These are phyloP conservation scores for Microdon myrmicae DNA, from an alignment of 2,888 invertebrate species.

Conservation along the genomic window DNA sequence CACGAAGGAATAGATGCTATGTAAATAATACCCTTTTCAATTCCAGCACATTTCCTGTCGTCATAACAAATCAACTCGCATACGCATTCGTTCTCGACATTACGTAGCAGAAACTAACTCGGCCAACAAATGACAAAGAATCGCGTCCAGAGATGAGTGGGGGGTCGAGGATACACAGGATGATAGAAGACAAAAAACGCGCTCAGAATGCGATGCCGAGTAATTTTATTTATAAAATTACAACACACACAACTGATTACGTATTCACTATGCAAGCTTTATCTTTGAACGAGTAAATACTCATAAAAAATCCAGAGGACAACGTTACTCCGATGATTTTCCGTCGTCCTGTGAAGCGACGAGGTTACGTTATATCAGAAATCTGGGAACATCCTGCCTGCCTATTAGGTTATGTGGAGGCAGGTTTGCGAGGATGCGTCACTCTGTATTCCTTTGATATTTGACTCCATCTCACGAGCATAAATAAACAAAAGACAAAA, in stretches of 20 bases:
- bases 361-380: not conserved
- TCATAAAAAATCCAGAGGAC: conserved; percentile 35
- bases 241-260: conserved; percentile 36
- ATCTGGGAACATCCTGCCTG: conserved; percentile 32
- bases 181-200: conserved; percentile 19
- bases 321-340: conserved; percentile 24
- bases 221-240: conserved; percentile 44
- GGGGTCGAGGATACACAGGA: conserved; percentile 15
- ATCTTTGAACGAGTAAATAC: conserved; percentile 38
- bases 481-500: conserved; percentile 32
- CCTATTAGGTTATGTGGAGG: conserved; percentile 40
- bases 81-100: conserved; percentile 10
- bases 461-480: conserved; percentile 41
- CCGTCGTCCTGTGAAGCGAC: conserved; percentile 12
- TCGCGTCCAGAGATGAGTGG: not conserved
- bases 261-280: conserved; percentile 36
- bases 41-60: conserved; percentile 33
- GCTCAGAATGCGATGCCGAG: conserved; percentile 29
- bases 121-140: conserved; percentile 18
- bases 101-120: too few species aligned
- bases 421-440: conserved; percentile 41
- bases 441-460: conserved; percentile 42
- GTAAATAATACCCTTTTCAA: conserved; percentile 40
- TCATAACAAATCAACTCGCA: conserved; percentile 28
- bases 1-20: too few species aligned